These are phyloP conservation scores for Gymnothorax javanicus DNA, from an alignment of 2,797 vertebrate genomes.

Conservation along the genomic window DNA sequence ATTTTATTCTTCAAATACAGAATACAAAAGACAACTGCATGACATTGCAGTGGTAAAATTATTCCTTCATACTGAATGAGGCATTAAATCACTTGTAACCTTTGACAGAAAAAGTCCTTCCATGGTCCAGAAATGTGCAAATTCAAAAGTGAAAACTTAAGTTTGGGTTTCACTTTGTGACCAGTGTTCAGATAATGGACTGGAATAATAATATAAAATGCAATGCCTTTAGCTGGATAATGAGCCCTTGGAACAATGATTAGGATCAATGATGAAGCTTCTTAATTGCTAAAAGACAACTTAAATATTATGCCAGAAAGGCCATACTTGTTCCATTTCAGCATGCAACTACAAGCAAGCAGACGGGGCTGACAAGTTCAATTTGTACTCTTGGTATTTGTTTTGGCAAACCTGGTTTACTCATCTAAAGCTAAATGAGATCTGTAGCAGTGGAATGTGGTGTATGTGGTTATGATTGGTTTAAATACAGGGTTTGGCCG, in stretches of 20 bases:
- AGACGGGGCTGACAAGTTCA: neutral
- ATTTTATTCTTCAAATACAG: slow-evolving; percentile 36
- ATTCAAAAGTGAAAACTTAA: neutral
- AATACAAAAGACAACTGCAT: slow-evolving; percentile 29
- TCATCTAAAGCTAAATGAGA: neutral
- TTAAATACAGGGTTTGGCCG: neutral
- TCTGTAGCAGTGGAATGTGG: neutral
- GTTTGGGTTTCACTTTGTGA: slow-evolving; percentile 2
- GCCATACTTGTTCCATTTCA: neutral
- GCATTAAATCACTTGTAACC: neutral
- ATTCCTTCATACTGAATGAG: slow-evolving; percentile 27
- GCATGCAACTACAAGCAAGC: neutral
- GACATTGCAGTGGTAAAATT: neutral
- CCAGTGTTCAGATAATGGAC: neutral
- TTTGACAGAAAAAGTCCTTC: neutral
- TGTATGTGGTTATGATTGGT: neutral
- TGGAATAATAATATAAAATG: neutral
- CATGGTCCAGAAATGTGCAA: slow-evolving; percentile 25
- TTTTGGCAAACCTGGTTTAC: too few relatives aligned
- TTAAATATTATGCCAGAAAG: neutral
- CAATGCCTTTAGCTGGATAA: neutral
- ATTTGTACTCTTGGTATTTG: neutral
- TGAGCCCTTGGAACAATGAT: neutral
- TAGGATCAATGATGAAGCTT: neutral
- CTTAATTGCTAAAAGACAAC: neutral